phyloP scores from a whole-genome alignment of 2,888 invertebrate genomes.

The Dryobotodes eremita region DNA sequence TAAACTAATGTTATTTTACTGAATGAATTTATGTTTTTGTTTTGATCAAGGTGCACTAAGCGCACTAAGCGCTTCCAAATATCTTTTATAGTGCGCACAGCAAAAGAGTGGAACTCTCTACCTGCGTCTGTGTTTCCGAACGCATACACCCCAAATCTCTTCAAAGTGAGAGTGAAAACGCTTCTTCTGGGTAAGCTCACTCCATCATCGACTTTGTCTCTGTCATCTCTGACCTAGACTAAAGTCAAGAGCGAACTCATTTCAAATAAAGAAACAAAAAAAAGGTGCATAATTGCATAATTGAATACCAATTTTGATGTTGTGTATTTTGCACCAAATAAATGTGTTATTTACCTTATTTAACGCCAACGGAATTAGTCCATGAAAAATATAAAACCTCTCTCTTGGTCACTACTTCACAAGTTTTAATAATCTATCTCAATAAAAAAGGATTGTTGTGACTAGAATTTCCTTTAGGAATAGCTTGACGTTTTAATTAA shows the following conservation, averaged over 20 bases:
- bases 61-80: too few relatives aligned
- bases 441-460: background rate
- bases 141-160: too few relatives aligned
- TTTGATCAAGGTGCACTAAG: background rate
- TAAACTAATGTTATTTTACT: background rate
- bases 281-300: background rate
- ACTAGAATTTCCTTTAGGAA: background rate
- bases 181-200: too few relatives aligned
- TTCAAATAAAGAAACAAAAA: too few relatives aligned
- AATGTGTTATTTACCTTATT: too few relatives aligned
- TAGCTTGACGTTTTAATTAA: conserved; percentile 31
- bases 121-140: too few relatives aligned
- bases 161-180: too few relatives aligned
- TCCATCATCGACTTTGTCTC: too few relatives aligned
- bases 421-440: background rate
- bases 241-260: too few relatives aligned
- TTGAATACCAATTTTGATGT: background rate
- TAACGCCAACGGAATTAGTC: background rate
- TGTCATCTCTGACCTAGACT: too few relatives aligned
- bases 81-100: too few relatives aligned
- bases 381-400: background rate
- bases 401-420: background rate
- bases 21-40: background rate
- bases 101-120: too few relatives aligned
- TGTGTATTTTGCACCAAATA: background rate